phyloP scores from a whole-genome alignment of 2,113 vertebrate species.

The Nesogale talazaci region DNA sequence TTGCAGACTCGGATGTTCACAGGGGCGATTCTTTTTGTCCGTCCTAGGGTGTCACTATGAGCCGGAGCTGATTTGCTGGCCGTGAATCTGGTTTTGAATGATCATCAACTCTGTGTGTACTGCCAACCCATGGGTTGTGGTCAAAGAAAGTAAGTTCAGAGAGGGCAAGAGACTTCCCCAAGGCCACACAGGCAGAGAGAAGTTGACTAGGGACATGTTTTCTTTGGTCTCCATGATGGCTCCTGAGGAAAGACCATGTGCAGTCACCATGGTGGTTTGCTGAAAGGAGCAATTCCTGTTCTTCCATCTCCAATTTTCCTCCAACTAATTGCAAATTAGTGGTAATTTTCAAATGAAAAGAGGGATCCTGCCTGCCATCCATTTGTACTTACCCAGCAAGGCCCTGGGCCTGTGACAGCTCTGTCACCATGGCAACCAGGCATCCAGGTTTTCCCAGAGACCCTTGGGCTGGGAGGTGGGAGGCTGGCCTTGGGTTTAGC shows the following conservation, averaged over 20 bases:
- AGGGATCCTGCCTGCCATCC: conserved; percentile 62
- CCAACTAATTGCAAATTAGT: conserved; percentile 81
- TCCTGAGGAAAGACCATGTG: conserved; percentile 66
- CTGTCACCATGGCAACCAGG: conserved; percentile 58
- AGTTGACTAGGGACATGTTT: neutral
- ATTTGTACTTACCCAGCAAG: conserved; percentile 78
- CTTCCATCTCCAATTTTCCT: conserved; percentile 74
- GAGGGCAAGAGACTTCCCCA: neutral
- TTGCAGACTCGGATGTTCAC: too few species aligned
- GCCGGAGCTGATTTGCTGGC: too few species aligned
- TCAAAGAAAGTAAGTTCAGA: conserved; percentile 17
- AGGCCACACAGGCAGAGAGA: neutral
- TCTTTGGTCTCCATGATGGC: conserved; percentile 25
- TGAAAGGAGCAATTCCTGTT: conserved; percentile 77
- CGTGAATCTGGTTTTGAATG: too few species aligned
- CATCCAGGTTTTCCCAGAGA: conserved; percentile 25
- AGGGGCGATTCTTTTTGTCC: too few species aligned
- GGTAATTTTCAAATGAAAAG: conserved; percentile 79
- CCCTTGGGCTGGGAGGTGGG: conserved; percentile 16
- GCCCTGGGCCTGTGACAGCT: conserved; percentile 64
- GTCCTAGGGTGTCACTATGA: too few species aligned
- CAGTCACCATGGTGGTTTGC: conserved; percentile 63
- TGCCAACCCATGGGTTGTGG: neutral
- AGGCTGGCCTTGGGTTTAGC: conserved; percentile 21
- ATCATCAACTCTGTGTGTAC: neutral